Evolutionary conservation across 2,113 vertebrate genomes (phyloP).

Genomic region (Gorsachius goisagi): DNA sequence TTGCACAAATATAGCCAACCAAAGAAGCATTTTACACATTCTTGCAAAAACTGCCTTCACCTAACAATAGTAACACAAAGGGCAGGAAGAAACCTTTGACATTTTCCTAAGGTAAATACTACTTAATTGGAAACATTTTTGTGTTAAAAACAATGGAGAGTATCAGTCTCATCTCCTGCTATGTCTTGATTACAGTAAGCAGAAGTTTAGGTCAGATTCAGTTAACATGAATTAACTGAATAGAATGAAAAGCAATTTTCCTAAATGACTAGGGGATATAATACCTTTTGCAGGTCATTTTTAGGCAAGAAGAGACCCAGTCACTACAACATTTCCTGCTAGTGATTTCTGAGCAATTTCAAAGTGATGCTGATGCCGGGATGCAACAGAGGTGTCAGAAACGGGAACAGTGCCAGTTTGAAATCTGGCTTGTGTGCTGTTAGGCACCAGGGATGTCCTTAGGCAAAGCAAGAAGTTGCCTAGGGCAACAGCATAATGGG

Average conservation of each 20-base stretch:
- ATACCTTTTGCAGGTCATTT: neutral
- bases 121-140: neutral
- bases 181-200: neutral
- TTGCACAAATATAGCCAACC: neutral
- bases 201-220: neutral
- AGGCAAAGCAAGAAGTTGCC: conserved; percentile 34
- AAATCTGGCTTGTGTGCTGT: neutral
- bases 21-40: neutral
- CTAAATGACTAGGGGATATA: neutral
- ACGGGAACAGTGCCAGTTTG: neutral
- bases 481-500: neutral
- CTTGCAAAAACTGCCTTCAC: neutral
- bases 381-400: neutral
- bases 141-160: neutral
- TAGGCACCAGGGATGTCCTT: neutral
- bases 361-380: neutral
- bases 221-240: neutral
- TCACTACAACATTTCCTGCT: neutral
- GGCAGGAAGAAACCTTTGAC: neutral
- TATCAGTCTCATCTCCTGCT: neutral
- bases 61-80: neutral
- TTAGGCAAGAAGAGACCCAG: neutral
- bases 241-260: neutral
- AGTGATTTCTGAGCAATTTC: neutral
- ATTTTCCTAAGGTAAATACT: neutral